Conservation (phyloP, 2,113 vertebrate species). For the Sprattus sprattus region DNA sequence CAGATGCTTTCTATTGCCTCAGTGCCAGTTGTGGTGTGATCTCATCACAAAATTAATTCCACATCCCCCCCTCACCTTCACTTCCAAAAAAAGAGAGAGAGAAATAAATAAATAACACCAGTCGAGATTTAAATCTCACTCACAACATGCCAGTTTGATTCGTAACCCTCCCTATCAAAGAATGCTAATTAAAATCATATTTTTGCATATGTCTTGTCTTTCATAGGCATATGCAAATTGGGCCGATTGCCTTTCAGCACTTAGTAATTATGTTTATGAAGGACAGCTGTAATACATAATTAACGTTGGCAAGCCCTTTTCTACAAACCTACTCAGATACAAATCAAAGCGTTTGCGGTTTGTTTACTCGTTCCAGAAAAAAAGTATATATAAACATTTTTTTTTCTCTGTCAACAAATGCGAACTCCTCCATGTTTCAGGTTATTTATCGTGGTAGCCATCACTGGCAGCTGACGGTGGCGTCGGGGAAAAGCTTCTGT, state of each 20-base stretch:
- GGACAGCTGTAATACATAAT: slow-evolving; percentile 99
- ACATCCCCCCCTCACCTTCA: neutral
- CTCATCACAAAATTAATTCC: slow-evolving; percentile 80
- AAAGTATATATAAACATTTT: slow-evolving; percentile 22
- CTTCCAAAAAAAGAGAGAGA: slow-evolving; percentile 32
- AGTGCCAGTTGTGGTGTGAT: slow-evolving; percentile 60
- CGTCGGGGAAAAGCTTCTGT: too few relatives aligned
- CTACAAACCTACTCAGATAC: slow-evolving; percentile 81
- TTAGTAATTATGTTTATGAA: slow-evolving; percentile 99
- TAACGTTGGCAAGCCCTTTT: slow-evolving; percentile 93
- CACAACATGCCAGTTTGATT: slow-evolving; percentile 95
- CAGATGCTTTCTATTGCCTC: slow-evolving; percentile 56
- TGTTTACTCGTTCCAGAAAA: too few relatives aligned
- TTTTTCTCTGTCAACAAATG: too few relatives aligned
- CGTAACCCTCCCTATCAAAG: slow-evolving; percentile 88
- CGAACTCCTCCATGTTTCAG: too few relatives aligned
- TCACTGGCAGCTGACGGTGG: too few relatives aligned
- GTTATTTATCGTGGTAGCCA: too few relatives aligned
- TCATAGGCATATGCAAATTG: slow-evolving; percentile 94
- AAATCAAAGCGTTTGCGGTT: slow-evolving; percentile 53
- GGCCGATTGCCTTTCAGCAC: slow-evolving; percentile 92
- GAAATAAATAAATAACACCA: slow-evolving; percentile 19
- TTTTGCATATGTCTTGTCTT: slow-evolving; percentile 96
- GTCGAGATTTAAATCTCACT: slow-evolving; percentile 86
- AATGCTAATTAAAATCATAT: slow-evolving; percentile 98